phyloP scores from a whole-genome alignment of 2,888 invertebrate species.

The Agelastica alni region DNA sequence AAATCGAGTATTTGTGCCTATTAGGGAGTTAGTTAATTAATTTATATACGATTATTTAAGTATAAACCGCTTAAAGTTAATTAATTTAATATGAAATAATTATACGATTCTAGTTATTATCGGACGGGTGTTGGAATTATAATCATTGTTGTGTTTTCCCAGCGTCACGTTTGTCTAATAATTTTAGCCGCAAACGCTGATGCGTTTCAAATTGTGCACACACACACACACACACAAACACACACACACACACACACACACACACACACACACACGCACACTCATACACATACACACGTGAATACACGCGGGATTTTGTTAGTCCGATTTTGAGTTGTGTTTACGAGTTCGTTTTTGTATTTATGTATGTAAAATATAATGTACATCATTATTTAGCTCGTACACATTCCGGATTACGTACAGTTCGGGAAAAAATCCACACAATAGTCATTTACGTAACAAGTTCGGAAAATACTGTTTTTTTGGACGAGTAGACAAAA shows the following conservation, averaged over 20 bases:
- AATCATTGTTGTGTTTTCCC: conserved; percentile 14
- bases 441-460: too few species aligned
- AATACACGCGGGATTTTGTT: background rate
- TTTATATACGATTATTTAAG: background rate
- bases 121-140: conserved; percentile 8
- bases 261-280: too few species aligned
- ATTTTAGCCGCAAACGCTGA: conserved; percentile 5
- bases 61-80: background rate
- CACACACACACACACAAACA: too few species aligned
- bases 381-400: background rate
- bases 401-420: too few species aligned
- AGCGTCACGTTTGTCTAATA: conserved; percentile 12
- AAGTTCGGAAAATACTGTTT: too few species aligned
- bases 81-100: background rate
- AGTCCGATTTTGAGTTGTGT: background rate
- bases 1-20: too few species aligned
- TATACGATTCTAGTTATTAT: conserved; percentile 4
- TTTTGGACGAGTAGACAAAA: too few species aligned
- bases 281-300: too few species aligned
- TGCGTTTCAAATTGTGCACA: conserved; percentile 1
- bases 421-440: too few species aligned
- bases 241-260: too few species aligned
- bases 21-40: background rate
- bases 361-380: background rate
- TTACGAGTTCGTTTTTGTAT: background rate